phyloP scores from a whole-genome alignment of 2,797 vertebrate species.

The Chaetophractus vellerosus region DNA sequence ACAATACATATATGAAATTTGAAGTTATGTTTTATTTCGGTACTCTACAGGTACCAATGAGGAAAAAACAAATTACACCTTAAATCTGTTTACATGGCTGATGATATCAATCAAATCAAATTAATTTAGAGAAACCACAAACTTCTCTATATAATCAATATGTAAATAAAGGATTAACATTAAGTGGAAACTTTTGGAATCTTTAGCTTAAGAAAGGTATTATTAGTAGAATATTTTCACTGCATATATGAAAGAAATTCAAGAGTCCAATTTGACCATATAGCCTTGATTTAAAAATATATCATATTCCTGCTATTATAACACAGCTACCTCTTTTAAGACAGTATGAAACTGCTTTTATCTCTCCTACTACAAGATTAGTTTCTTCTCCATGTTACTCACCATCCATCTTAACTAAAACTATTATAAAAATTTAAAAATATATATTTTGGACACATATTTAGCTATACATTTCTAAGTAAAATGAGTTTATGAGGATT shows the following conservation, averaged over 20 bases:
- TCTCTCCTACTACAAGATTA: not conserved
- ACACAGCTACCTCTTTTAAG: not conserved
- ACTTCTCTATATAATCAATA: no score
- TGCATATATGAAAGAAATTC: not conserved
- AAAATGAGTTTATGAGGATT: not conserved
- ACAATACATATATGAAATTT: not conserved
- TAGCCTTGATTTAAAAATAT: not conserved
- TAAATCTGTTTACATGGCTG: no score
- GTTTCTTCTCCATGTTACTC: conserved; percentile 35
- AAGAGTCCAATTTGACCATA: not conserved
- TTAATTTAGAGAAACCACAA: no score
- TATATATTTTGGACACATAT: not conserved
- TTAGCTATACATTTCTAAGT: not conserved
- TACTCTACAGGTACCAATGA: not conserved
- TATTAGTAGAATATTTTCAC: conserved; percentile 23
- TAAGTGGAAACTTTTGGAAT: conserved; percentile 6
- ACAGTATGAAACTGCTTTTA: not conserved
- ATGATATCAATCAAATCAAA: no score
- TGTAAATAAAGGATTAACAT: no score
- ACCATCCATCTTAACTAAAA: conserved; percentile 24
- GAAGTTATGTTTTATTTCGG: not conserved
- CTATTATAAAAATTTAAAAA: not conserved
- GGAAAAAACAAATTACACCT: not conserved
- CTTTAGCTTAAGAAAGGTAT: not conserved
- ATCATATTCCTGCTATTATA: not conserved